Percentiles rank a stretch among this genome's conserved stretches.
These are phyloP conservation scores for Dione vanillae DNA, from an alignment of 2,888 invertebrate species.

Conservation along the genomic window DNA sequence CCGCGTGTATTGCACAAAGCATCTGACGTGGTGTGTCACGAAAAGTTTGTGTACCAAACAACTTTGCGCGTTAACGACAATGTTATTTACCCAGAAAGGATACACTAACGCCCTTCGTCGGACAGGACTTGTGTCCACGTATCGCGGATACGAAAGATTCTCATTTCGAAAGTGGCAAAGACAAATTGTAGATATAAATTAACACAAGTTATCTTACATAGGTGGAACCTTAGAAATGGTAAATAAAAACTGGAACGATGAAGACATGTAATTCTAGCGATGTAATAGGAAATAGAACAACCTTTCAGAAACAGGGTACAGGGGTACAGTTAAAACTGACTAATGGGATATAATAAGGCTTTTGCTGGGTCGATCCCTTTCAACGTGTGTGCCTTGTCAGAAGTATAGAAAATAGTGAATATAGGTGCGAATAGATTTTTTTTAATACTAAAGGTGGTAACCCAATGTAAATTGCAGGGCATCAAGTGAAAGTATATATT, in stretches of 20 bases:
- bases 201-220: slow-evolving; percentile 71
- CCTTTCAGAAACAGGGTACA: slow-evolving; percentile 55
- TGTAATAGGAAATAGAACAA: slow-evolving; percentile 59
- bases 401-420: slow-evolving; percentile 32
- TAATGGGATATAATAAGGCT: slow-evolving; percentile 67
- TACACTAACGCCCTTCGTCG: slow-evolving; percentile 57
- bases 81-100: slow-evolving; percentile 66
- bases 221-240: slow-evolving; percentile 75
- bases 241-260: slow-evolving; percentile 54
- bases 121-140: slow-evolving; percentile 68
- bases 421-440: background rate
- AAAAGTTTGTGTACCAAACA: slow-evolving; percentile 70
- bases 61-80: slow-evolving; percentile 71
- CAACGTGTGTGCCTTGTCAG: slow-evolving; percentile 62
- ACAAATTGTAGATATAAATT: slow-evolving; percentile 62
- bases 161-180: slow-evolving; percentile 63
- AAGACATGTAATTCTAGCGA: slow-evolving; percentile 56
- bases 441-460: background rate
- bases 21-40: slow-evolving; percentile 72
- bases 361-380: slow-evolving; percentile 67
- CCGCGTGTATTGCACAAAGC: slow-evolving; percentile 60
- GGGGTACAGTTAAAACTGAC: slow-evolving; percentile 62
- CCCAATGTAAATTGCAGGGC: background rate
- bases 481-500: background rate
- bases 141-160: slow-evolving; percentile 57